Base-by-base conservation (phyloP, 1,140 invertebrate species). In the Limonius californicus region DNA sequence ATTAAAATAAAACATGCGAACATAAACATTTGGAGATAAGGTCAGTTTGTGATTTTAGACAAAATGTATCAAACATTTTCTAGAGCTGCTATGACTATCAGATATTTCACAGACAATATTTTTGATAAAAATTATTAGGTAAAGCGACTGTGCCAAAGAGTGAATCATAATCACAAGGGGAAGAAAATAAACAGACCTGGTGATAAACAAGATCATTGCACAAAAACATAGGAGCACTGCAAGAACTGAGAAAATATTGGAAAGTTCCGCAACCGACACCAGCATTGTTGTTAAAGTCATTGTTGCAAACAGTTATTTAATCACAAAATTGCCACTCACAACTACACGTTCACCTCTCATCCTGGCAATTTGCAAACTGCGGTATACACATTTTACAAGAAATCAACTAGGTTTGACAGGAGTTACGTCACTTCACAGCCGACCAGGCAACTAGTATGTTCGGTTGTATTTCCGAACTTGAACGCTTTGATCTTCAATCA, bases 221-320 rank as follows among this genome's bases (percentile, higher is more conserved):
- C 81, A 83, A 71, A 85, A 84, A 75, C 82, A 84, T 73, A 85
- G 77, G 19, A 84, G 71, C 18, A 84, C 80, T 15, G 80, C 83
- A 55, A 84, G 72, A 32, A 84, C 81, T 32, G 83, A 83, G 70
- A 84, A 81, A 67, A 85, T 81, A 71, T 83, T 84, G 61, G 84
- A 83, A 53, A 84, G 76, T 72, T 85, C 84, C 27, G 82, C 83
- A 30, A 84, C 83, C 50, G 83, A 84, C 60, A 85, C 80, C 59
- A 85, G 74, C 76, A 84, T 84, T 61, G 82, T 81, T 68, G 82
- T 83, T 80, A 84, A 82, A 67, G 70, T 75, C 61, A 72, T 67
- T 43, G 69, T 71, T 53, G 4, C 18, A 12, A 50, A n/a, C n/a
- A 4, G n/a, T 50, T 50, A 50, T 50, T 50, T 50, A 19, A 50